Conservation (phyloP, 2,888 invertebrate genomes). For the Molanna angustata region DNA sequence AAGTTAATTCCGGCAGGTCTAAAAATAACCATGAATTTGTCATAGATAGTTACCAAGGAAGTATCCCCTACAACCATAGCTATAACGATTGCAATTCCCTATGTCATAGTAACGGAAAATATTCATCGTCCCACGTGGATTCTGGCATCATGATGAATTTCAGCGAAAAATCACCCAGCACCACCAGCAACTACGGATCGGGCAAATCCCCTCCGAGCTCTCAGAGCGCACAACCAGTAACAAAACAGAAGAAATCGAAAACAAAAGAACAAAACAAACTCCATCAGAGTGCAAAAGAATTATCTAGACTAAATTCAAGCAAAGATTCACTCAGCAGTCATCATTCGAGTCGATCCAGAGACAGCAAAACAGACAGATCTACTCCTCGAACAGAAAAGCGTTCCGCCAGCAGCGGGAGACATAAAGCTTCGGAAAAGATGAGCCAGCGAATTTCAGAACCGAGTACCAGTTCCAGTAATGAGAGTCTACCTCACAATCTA, state of each 20-base stretch:
- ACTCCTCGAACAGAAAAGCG: slow-evolving; percentile 47
- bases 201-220: slow-evolving; percentile 19
- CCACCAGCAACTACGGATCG: slow-evolving; percentile 36
- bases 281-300: slow-evolving; percentile 46
- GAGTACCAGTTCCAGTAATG: slow-evolving; percentile 60
- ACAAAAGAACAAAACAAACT: slow-evolving; percentile 49
- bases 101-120: slow-evolving; percentile 26
- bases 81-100: slow-evolving; percentile 26
- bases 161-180: slow-evolving; percentile 32
- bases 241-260: slow-evolving; percentile 49
- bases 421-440: slow-evolving; percentile 55
- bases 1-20: slow-evolving; percentile 5
- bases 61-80: slow-evolving; percentile 25
- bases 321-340: slow-evolving; percentile 54
- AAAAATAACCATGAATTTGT: slow-evolving; percentile 4
- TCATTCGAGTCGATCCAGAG: slow-evolving; percentile 52
- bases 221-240: slow-evolving; percentile 50
- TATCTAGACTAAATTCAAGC: slow-evolving; percentile 48
- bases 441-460: slow-evolving; percentile 55
- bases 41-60: slow-evolving; percentile 9
- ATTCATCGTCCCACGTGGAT: slow-evolving; percentile 20
- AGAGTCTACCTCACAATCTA: slow-evolving; percentile 53
- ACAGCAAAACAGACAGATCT: slow-evolving; percentile 51
- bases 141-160: slow-evolving; percentile 20
- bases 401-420: slow-evolving; percentile 38